Base-by-base conservation (phyloP, 2,797 vertebrate genomes). In the Argentina silus region DNA sequence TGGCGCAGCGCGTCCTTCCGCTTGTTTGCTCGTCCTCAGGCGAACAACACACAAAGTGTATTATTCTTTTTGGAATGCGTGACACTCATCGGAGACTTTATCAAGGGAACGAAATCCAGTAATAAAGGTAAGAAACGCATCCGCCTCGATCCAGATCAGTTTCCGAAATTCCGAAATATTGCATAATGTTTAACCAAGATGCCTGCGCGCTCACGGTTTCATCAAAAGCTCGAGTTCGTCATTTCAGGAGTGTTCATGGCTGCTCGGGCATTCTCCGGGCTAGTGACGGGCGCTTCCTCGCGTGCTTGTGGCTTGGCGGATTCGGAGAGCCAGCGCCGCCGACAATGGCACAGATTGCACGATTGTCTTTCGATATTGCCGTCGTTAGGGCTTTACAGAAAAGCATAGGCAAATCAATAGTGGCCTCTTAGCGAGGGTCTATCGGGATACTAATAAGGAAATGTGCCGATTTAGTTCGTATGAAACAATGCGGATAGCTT, bases 1-100 rank as follows among this genome's bases (percentile, higher is more conserved):
- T 85, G 81, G 87, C 90, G 91, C 89, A 87, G 91, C 90, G 89
- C 88, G 90, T 85, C 84, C 90, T 93, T 84, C 85, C 80, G 86
- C 78, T 82, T 80, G 27, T 43, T 79, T 83, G 91, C 92, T 92
- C 90, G 90, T 93, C 84, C 88, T 89, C 92, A 86, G 72, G 73
- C 89, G 82, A 86, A 84, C 85, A 85, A 82, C 76, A 82, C 85
- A 85, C 85, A 79, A 83, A 89, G 85, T 85, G 79, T 78, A 51
- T 77, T 83, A 78, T 81, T 85, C 67, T 69, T 53, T 60, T 59
- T 70, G 75, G 72, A 77, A 48, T 71, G 50, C 72, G 78, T 86
- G 85, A 81, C 81, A 83, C 66, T 80, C 14, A 80, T 78, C 86
- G 72, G 67, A 81, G 78, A 75, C 77, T 67, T 73, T 66, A 21